Percentiles rank a stretch among this genome's conserved stretches.
These are phyloP conservation scores for Philonicus albiceps DNA, from an alignment of 2,888 invertebrate genomes.

Conservation along the genomic window DNA sequence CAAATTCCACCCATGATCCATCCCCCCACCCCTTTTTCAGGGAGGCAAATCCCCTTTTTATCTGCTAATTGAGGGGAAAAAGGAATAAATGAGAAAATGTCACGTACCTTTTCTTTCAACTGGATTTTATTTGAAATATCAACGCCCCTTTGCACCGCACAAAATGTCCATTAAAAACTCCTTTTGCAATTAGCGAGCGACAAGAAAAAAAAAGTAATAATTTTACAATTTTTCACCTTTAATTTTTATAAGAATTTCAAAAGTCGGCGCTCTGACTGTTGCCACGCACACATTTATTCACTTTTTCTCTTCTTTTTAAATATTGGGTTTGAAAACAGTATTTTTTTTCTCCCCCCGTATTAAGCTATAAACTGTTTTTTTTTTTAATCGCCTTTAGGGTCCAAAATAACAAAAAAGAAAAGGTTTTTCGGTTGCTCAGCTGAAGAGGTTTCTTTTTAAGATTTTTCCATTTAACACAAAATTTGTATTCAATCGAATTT, in stretches of 20 bases:
- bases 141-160: neutral
- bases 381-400: neutral
- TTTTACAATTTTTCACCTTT: neutral
- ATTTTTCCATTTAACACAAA: neutral
- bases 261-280: neutral
- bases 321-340: neutral
- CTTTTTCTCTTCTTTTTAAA: neutral
- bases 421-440: neutral
- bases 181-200: neutral
- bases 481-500: neutral
- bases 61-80: constrained; percentile 2
- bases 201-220: neutral
- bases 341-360: neutral
- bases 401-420: neutral
- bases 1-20: neutral
- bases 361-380: neutral
- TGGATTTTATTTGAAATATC: neutral
- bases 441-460: neutral
- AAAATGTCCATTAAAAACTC: neutral
- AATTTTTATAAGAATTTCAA: neutral
- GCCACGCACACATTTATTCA: constrained; percentile 31
- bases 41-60: neutral
- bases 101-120: constrained; percentile 3
- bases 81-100: constrained; percentile 14
- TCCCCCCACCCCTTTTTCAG: neutral